Evolutionary conservation across 1,140 invertebrate species (phyloP).

Genomic region (Metaphire vulgaris): DNA sequence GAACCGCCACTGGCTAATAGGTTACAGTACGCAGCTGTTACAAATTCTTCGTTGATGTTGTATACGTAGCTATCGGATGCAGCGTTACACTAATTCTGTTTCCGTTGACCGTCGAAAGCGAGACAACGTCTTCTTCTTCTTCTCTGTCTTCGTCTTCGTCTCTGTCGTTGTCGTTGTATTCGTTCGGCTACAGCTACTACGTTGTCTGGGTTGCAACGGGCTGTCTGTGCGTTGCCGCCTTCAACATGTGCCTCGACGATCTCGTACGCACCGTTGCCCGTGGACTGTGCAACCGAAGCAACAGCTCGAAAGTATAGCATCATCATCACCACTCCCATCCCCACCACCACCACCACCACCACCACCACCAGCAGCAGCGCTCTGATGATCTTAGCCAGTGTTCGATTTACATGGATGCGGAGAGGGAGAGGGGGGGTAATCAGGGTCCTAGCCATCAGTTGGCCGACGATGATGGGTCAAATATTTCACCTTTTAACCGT

Average conservation of each 20-base stretch:
- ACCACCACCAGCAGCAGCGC: too few species aligned
- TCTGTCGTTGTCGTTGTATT: neutral
- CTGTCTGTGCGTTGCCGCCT: neutral
- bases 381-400: too few species aligned
- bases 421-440: too few species aligned
- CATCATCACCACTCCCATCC: too few species aligned
- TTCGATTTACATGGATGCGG: too few species aligned
- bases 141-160: neutral
- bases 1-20: too few species aligned
- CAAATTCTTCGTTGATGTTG: too few species aligned
- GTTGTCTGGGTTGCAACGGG: neutral
- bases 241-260: neutral
- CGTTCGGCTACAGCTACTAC: neutral
- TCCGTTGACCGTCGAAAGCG: neutral
- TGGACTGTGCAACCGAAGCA: neutral
- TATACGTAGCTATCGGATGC: neutral
- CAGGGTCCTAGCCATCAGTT: too few species aligned
- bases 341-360: too few species aligned
- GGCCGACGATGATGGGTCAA: too few species aligned
- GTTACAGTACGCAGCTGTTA: too few species aligned
- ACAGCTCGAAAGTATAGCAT: neutral
- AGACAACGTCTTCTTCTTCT: neutral
- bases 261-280: neutral
- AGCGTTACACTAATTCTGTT: neutral
- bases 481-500: too few species aligned